These are phyloP conservation scores for Dryocosmus kuriphilus DNA, from an alignment of 2,888 invertebrate genomes.

Conservation along the genomic window DNA sequence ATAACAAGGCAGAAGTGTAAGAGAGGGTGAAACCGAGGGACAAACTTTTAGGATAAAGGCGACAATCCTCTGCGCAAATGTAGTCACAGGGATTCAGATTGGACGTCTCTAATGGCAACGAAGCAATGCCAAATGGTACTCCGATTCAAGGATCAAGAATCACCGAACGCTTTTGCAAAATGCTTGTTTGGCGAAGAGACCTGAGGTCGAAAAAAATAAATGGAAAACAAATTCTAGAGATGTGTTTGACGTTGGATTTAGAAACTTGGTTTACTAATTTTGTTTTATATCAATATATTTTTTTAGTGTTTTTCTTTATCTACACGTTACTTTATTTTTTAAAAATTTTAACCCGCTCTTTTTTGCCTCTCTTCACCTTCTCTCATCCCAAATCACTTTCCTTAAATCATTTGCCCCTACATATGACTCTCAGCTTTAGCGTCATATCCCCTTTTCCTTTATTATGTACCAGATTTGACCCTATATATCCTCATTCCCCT, in stretches of 20 bases:
- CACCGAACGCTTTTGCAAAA: conserved; percentile 27
- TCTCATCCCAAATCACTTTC: too few species aligned
- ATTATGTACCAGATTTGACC: too few species aligned
- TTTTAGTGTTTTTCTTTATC: too few species aligned
- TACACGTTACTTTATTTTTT: too few species aligned
- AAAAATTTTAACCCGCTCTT: too few species aligned
- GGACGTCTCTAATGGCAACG: conserved; percentile 69
- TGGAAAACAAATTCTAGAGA: not conserved
- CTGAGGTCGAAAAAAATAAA: not conserved
- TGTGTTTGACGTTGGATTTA: not conserved
- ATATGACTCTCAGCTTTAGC: too few species aligned
- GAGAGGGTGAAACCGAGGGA: conserved; percentile 48
- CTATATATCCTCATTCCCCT: too few species aligned
- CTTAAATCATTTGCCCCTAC: too few species aligned
- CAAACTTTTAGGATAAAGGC: conserved; percentile 64
- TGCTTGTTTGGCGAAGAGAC: conserved; percentile 49
- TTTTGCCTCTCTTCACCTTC: too few species aligned
- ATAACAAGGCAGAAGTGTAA: conserved; percentile 55
- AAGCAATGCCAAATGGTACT: conserved; percentile 70
- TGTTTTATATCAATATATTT: too few species aligned
- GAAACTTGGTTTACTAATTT: too few species aligned
- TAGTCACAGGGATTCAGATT: conserved; percentile 69
- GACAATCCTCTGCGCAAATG: conserved; percentile 74
- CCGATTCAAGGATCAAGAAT: conserved; percentile 38
- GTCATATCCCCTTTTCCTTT: too few species aligned